Evolutionary conservation across 23 tunicate species (phyloP).

Genomic region (Trididemnum clinides): DNA sequence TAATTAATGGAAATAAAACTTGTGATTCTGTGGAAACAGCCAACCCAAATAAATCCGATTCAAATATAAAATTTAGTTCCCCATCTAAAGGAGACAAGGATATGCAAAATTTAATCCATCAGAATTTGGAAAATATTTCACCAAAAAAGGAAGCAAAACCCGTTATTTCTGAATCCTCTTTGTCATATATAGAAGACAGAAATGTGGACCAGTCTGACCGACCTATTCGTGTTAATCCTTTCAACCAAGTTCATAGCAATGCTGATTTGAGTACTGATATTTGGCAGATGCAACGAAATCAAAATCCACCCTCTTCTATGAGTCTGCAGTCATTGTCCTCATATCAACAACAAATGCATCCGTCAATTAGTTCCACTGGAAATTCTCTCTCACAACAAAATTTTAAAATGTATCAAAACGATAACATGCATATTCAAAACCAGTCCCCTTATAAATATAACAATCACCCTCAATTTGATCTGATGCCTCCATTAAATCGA

Average conservation of each 20-base stretch:
- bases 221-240: slow-evolving; percentile 30
- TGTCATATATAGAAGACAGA: neutral
- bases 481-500: slow-evolving; percentile 6
- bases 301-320: neutral
- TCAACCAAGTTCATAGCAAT: neutral
- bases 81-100: neutral
- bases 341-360: neutral
- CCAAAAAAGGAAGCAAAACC: slow-evolving; percentile 20
- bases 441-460: neutral
- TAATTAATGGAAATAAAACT: too few relatives aligned
- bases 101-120: neutral
- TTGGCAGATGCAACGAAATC: slow-evolving; percentile 14
- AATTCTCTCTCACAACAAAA: neutral
- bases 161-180: neutral
- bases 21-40: too few relatives aligned
- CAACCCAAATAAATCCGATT: neutral
- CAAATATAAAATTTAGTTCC: neutral
- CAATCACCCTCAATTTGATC: slow-evolving; percentile 1
- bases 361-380: neutral
- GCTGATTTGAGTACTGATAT: neutral
- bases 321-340: neutral
- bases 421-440: neutral
- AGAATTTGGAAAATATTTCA: slow-evolving; percentile 8
- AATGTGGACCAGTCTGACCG: neutral
- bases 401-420: neutral